Evolutionary conservation across 53 echinoderm and acorn worm genomes (phyloP), one percentile per base, ranked within the genome.

Genomic region (Paracentrotus lividus): DNA sequence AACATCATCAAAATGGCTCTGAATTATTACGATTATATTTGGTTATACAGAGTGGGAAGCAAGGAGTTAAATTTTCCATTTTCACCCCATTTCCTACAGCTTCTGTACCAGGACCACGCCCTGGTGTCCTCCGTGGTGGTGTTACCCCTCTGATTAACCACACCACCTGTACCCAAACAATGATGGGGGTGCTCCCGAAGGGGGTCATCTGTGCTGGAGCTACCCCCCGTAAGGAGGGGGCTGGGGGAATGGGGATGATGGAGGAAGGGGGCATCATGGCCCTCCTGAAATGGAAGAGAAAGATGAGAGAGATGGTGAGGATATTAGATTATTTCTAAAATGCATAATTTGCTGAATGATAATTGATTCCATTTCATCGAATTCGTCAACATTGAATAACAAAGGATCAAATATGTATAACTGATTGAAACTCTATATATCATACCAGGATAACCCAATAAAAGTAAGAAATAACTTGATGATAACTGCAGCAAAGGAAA

Each of bases 141-240:
- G 24, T 18, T 9, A 43, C 34, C 42, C 81, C 92, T 18, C 92
- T 92, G 10, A 16, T 78, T 43, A 78, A 78, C 92, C 92, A 92
- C 33, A 78, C 52, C 8, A n/a, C 13, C 8, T 92, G 92, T 42
- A 78, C 40, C 56, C 21, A 40, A n/a, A 27, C 81, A 31, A 23
- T 85, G 34, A 60, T 31, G 45, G 65, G 77, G 12, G 34, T 13
- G 27, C 49, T 86, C 31, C 86, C 86, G 1, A 34, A 57, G 57
- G 67, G 93, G 24, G 47, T 36, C 24, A 68, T 85, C 24, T 85
- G 87, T 21, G 93, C 67, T 20, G 87, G 93, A 23, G 29, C 32
- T 38, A 54, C 54, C 26, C 60, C 84, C 15, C 2, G 1, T 14
- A 26, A 38, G 42, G 8, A 21, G 20, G 89, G 27, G 26, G 89